Evolutionary conservation across 2,888 invertebrate species (phyloP), one percentile per base, ranked within the genome.

Genomic region (Bhutanitis thaidina): DNA sequence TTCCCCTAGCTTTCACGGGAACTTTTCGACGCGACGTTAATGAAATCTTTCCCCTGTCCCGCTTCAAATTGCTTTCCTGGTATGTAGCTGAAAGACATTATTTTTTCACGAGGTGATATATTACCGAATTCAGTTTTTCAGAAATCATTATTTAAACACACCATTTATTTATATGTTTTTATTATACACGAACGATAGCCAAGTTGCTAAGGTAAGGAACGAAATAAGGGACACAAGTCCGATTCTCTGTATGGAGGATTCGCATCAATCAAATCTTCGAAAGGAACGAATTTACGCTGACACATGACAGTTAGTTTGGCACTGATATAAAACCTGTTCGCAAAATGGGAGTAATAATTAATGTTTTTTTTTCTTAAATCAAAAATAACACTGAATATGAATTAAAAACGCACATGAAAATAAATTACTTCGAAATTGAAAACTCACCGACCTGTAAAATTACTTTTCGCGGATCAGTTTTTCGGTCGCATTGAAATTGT

Each of bases 61-160:
- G 40, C 27, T 48, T 48, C 35, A 48, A 48, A 48, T 48, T 41
- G 40, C 35, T 48, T 40, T 27, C 48, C 15, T 12, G 39, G 38
- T 12, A 27, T 32, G 38, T 39, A 46, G 30, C 39, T 30, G 12
- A 25, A 27, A 47, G 34, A 20, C 48, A 40, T 40, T 48, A 47
- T 4, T 47, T 32, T 34, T 40, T 15, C n/a, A 32, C 32, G 40
- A 30, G 20, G 2, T 20, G 2, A 20, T 20, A 5, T 25, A 40
- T 48, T 48, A 13, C 34, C 40, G 27, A 39, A 41, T 41, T 39
- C 35, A 34, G 25, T 20, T 20, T n/a, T n/a, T n/a, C n/a, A n/a
- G n/a, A n/a, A n/a, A n/a, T n/a, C n/a, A n/a, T n/a, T n/a, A n/a
- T n/a, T n/a, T n/a, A n/a, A n/a, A n/a, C n/a, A n/a, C n/a, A n/a